Evolutionary conservation across 1,140 invertebrate species (phyloP), one percentile per base, ranked within the genome.

Genomic region (Bombus haemorrhoidalis): DNA sequence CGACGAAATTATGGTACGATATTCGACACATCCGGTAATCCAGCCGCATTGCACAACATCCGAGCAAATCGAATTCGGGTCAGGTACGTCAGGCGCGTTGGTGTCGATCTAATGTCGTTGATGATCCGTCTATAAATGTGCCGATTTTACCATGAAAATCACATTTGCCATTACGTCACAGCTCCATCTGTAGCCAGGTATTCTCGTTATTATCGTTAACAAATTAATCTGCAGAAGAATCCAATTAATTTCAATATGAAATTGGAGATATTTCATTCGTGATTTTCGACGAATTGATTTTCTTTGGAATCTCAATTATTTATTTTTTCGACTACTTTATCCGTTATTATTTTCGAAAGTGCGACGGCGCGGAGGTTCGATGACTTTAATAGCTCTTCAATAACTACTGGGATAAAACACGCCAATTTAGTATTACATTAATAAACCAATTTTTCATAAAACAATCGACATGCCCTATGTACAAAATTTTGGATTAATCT

Each of bases 1-100:
- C 82, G 82, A 84, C 75, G 75, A 79, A 84, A 84, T 84, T 84
- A 84, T 79, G 75, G 75, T 75, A 43, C 47, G 75, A 84, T 84
- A 84, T 78, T 84, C 75, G 82, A 84, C 82, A 43, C 66, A 68
- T 79, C 47, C 75, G 82, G 82, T 84, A 84, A 84, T 84, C 82
- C 75, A 84, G n/a, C 37, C 75, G 75, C 39, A 71, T 78, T 75
- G 47, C 82, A 75, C 66, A 78, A 68, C 82, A 78, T 59, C 75
- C 75, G 75, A 66, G 28, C 66, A 78, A 84, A 84, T 84, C 82
- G 75, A 71, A 84, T 84, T 79, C 75, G 53, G 82, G 47, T 71
- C 75, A 77, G 66, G 66, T 57, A 64, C n/a, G 47, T 59, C 28
- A 28, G 59, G 66, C 25, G 47, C 66, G 53, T 71, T 47, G 64